Evolutionary conservation across 1,140 invertebrate species (phyloP), one percentile per base, ranked within the genome.

Genomic region (Anagrus nilaparvatae): DNA sequence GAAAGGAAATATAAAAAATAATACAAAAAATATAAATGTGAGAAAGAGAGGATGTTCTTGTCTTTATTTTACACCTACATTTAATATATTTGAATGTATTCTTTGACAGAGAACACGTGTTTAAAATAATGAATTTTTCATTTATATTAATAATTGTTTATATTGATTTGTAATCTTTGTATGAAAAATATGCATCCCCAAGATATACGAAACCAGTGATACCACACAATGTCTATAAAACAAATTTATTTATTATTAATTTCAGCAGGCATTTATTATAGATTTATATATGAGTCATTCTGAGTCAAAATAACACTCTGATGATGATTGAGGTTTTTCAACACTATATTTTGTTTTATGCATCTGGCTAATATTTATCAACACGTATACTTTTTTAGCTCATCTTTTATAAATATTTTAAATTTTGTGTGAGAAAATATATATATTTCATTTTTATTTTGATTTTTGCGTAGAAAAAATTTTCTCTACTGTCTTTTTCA

Each of bases 161-260:
- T n/a, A n/a, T n/a, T n/a, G n/a, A n/a, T n/a, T n/a, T 77, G 47
- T 73, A 77, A 49, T 78, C 73, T 46, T 65, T 71, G 41, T 81
- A 84, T 1, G 81, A 78, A 46, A 79, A 70, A 60, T 81, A 84
- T 2, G 78, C 78, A 55, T 87, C 84, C 3, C 78, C 71, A 1
- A 76, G 82, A 57, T 87, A 81, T 1, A 85, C 50, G 12, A 82
- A 54, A 20, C 81, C 82, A 10, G 82, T 70, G 5, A 82, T 65
- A 25, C 77, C 75, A 21, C 83, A 83, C 46, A 86, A 63, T 40
- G 82, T 79, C 84, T 87, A 64, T 34, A 77, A 76, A 55, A 19
- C 13, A 29, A 39, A 40, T 36, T 25, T 23, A 24, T 35, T 39
- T 27, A 13, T 25, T 34, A 12, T 7, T 24, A 5, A 29, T 18